Evolutionary conservation across 2,113 vertebrate species (phyloP), one percentile per base, ranked within the genome.

Genomic region (Pteruthius melanotis): DNA sequence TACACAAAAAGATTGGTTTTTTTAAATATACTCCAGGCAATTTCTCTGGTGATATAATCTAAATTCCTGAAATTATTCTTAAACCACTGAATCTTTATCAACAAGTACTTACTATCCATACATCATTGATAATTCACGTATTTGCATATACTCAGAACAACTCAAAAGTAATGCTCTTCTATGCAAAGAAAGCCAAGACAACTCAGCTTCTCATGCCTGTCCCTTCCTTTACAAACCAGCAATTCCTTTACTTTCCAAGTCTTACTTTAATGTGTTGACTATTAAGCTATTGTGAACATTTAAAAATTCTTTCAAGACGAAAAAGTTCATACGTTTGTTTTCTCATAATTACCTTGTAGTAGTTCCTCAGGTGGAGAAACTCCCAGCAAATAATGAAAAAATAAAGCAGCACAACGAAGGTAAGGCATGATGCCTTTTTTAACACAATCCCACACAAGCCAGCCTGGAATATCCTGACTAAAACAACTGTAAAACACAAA

Each of bases 361-460:
- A 99, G 98, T 39, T 99, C 99, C 95, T 99, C 99, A 47, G 99
- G 99, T 57, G 99, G 98, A 89, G 98, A 98, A n/a, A 99, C 98
- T 97, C 99, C 99, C 86, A 99, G 98, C 94, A 99, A 98, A 97
- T 99, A 99, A 96, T 98, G 98, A 96, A 99, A 99, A 97, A 99
- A 99, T 49, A 99, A 95, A 80, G 99, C 98, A 90, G 99, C 98
- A 87, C 98, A 99, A 84, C 99, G 99, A 94, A 99, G 98, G 93
- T 99, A 99, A 52, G 99, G 98, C 83, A 97, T 95, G 57, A 99
- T 98, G 81, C 99, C 99, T 86, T 93, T 98, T 96, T 98, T 99
- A 94, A 99, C 97, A 49, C 97, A 96, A 63, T 98, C 98, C 97
- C 98, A 99, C 83, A 99, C 92, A 86, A 98, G 97, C 97, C 98